Conservation (phyloP, 2,797 vertebrate genomes). For the Crax fasciolata region DNA sequence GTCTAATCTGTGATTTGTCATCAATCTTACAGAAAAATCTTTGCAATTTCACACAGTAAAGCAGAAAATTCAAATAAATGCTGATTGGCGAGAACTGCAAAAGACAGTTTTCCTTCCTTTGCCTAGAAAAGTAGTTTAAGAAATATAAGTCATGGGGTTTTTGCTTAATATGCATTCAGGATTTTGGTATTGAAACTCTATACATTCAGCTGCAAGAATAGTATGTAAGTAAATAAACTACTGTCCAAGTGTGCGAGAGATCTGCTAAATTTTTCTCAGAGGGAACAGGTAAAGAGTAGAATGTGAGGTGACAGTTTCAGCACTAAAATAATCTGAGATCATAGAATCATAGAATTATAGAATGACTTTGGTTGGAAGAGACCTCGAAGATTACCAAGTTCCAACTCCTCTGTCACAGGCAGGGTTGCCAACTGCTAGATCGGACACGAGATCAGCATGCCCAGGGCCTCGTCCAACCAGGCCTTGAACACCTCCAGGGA, state of each 20-base stretch:
- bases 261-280: not conserved
- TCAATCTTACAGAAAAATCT: constrained; percentile 28
- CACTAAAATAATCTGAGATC: not conserved
- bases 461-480: no score
- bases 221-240: not conserved
- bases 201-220: not conserved
- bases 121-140: not conserved
- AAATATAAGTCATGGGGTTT: not conserved
- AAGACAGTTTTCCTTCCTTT: not conserved
- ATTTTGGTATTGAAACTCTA: not conserved
- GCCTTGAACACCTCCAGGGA: no score
- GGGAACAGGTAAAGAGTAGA: not conserved
- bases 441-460: no score
- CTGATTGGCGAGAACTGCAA: not conserved
- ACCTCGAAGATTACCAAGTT: no score
- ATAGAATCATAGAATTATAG: no score
- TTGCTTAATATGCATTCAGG: not conserved
- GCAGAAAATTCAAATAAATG: constrained; percentile 55
- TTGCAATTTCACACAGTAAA: constrained; percentile 16
- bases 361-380: no score
- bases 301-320: not conserved
- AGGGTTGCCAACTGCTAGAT: no score
- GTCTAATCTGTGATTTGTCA: constrained; percentile 37
- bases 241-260: not conserved
- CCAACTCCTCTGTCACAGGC: no score